phyloP scores from a whole-genome alignment of 2,113 vertebrate genomes.

The Sus scrofa region DNA sequence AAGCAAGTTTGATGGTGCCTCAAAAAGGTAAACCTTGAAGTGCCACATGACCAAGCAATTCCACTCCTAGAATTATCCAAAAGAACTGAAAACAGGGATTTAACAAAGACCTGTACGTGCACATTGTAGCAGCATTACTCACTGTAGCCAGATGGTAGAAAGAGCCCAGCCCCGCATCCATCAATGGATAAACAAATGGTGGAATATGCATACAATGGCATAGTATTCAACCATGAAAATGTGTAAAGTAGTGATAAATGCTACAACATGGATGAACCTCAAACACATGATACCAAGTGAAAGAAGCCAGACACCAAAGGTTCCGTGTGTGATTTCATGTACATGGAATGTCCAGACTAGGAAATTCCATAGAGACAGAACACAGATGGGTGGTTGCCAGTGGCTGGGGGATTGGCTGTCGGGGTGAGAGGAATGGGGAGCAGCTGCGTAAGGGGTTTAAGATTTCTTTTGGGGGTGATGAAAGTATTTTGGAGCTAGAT shows the following conservation, averaged over 20 bases:
- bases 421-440: neutral
- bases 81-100: neutral
- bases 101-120: too few species aligned
- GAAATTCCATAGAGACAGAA: neutral
- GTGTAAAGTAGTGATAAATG: too few species aligned
- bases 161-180: neutral
- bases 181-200: neutral
- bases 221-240: neutral
- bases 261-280: neutral
- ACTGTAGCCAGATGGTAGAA: neutral
- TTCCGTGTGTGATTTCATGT: neutral
- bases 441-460: neutral
- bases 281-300: neutral
- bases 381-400: neutral
- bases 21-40: neutral
- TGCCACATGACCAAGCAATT: neutral
- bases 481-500: neutral
- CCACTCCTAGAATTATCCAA: neutral
- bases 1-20: neutral
- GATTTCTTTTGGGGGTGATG: neutral
- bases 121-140: neutral
- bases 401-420: fast-evolving
- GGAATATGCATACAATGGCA: neutral
- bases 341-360: neutral
- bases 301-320: neutral